phyloP scores from a whole-genome alignment of 2,113 vertebrate species.

The Leucopsar rothschildi region DNA sequence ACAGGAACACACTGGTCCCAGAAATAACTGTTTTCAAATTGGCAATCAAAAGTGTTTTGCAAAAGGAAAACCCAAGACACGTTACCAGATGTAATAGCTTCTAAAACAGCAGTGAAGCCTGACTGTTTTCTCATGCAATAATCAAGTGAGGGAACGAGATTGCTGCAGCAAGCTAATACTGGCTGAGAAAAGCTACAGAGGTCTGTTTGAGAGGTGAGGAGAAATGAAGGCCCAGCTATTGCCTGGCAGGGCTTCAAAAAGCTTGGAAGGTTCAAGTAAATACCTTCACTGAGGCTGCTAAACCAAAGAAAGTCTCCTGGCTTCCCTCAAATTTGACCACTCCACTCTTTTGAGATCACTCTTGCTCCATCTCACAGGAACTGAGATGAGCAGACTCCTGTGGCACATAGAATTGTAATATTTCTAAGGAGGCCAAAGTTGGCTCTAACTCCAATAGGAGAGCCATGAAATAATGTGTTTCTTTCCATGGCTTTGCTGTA shows the following conservation, averaged over 20 bases:
- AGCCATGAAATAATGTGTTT: neutral
- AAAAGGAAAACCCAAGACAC: neutral
- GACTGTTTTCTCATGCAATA: neutral
- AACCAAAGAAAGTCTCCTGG: neutral
- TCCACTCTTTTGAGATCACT: neutral
- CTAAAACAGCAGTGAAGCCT: neutral
- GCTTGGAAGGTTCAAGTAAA: neutral
- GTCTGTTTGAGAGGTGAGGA: neutral
- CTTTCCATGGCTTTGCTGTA: neutral
- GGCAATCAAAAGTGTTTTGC: neutral
- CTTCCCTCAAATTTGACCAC: neutral
- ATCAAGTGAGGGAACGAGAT: neutral
- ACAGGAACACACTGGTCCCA: neutral
- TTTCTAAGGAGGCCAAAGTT: neutral
- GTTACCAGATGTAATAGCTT: neutral
- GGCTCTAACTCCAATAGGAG: neutral
- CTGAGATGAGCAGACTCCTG: neutral
- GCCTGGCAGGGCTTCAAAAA: neutral
- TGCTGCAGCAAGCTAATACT: neutral
- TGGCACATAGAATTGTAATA: fast-evolving
- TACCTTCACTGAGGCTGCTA: neutral
- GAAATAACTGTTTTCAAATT: neutral
- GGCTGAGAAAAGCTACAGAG: neutral
- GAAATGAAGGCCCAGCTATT: neutral
- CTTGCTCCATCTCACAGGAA: neutral